A percentile compares a stretch with the other conserved stretches of the same genome.
Conservation (phyloP, 2,888 invertebrate genomes). For the Uloborus plumipes region DNA sequence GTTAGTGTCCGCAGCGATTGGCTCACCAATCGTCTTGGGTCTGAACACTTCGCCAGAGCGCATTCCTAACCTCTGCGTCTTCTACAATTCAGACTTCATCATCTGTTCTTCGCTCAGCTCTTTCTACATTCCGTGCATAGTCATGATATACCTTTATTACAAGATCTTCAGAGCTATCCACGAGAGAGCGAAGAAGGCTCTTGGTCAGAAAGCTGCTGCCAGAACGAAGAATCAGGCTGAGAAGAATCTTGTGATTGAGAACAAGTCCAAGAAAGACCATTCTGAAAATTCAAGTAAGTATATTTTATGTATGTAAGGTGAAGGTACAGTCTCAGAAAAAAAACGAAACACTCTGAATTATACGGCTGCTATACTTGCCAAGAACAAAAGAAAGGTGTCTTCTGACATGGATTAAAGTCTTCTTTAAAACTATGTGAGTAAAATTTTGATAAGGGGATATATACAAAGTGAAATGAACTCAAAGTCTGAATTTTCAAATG, state of each 20-base stretch:
- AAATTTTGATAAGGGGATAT: too few relatives aligned
- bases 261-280: conserved; percentile 3
- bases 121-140: conserved; percentile 98
- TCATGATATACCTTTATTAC: conserved; percentile 98
- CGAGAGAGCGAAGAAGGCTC: conserved; percentile 86
- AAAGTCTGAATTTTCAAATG: too few relatives aligned
- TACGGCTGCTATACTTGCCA: too few relatives aligned
- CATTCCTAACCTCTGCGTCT: conserved; percentile 82
- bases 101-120: conserved; percentile 98
- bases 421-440: too few relatives aligned
- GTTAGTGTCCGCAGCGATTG: conserved; percentile 95
- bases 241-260: conserved; percentile 24
- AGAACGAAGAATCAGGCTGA: not conserved
- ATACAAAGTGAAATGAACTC: too few relatives aligned
- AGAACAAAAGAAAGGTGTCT: too few relatives aligned
- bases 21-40: conserved; percentile 95
- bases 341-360: too few relatives aligned
- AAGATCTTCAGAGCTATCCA: conserved; percentile 95
- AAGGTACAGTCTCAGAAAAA: too few relatives aligned
- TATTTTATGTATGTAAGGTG: too few relatives aligned
- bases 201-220: conserved; percentile 75
- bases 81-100: conserved; percentile 98
- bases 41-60: conserved; percentile 93
- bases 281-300: not conserved
- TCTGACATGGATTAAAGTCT: too few relatives aligned